These are phyloP conservation scores for Arvicanthis niloticus DNA, from an alignment of 2,113 vertebrate genomes.

Conservation along the genomic window DNA sequence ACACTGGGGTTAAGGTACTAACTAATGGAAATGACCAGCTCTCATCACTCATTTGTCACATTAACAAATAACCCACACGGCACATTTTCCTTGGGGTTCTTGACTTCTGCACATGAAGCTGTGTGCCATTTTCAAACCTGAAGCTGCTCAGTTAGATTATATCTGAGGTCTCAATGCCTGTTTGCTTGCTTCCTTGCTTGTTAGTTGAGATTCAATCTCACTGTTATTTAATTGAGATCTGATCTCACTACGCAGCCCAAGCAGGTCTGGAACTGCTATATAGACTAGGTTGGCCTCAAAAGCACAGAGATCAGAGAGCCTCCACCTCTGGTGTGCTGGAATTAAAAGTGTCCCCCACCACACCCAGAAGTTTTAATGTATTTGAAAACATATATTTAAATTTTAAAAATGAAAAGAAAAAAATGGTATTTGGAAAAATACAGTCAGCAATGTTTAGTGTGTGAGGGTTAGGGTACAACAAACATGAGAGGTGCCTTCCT, in stretches of 20 bases:
- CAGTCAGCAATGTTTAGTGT: no score
- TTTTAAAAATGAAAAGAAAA: neutral
- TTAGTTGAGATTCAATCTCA: no score
- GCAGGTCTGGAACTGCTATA: neutral
- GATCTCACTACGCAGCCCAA: neutral
- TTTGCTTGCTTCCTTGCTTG: no score
- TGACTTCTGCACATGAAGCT: conserved; percentile 14
- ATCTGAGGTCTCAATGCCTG: no score
- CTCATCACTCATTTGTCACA: conserved; percentile 71
- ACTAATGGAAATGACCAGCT: conserved; percentile 79
- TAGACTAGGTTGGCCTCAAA: neutral
- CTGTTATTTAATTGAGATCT: neutral
- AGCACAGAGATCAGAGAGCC: neutral
- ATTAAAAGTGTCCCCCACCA: neutral
- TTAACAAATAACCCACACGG: conserved; percentile 58
- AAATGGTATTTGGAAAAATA: neutral
- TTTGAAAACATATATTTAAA: neutral
- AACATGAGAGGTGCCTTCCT: no score
- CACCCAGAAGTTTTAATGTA: neutral
- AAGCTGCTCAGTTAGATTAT: neutral
- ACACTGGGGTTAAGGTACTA: conserved; percentile 58
- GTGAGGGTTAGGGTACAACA: no score
- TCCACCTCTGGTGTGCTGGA: neutral
- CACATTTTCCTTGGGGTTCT: conserved; percentile 41
- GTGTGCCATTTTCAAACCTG: conserved; percentile 38